These are phyloP conservation scores for Cariama cristata DNA, from an alignment of 2,113 vertebrate genomes.

Conservation along the genomic window DNA sequence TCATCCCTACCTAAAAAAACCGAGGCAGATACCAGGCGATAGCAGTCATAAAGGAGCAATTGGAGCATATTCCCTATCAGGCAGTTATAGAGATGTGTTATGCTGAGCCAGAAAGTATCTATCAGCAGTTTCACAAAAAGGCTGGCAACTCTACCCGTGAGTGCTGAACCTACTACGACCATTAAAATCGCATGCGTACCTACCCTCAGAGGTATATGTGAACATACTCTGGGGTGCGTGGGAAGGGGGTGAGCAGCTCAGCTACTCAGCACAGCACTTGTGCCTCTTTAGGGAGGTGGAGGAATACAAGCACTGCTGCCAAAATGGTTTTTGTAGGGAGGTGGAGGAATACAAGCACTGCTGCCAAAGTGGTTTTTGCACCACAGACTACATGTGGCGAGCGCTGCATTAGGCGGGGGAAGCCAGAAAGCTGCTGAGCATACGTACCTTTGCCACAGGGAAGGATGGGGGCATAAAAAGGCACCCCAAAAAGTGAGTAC, in stretches of 20 bases:
- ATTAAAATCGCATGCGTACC: fast-evolving
- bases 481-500: neutral
- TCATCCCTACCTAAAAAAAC: neutral
- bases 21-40: neutral
- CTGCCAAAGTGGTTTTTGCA: neutral
- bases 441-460: neutral
- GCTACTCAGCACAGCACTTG: neutral
- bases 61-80: neutral
- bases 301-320: fast-evolving
- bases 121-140: neutral
- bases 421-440: neutral
- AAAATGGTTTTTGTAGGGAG: too few species aligned
- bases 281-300: neutral
- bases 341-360: neutral
- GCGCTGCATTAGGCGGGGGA: neutral
- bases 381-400: neutral
- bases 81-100: neutral
- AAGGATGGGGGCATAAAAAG: neutral
- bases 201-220: fast-evolving
- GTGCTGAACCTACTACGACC: neutral
- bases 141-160: neutral
- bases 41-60: neutral
- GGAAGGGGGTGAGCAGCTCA: neutral
- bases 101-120: neutral
- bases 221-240: fast-evolving